Base-by-base conservation (phyloP, 1,140 invertebrate species). In the Apis dorsata region DNA sequence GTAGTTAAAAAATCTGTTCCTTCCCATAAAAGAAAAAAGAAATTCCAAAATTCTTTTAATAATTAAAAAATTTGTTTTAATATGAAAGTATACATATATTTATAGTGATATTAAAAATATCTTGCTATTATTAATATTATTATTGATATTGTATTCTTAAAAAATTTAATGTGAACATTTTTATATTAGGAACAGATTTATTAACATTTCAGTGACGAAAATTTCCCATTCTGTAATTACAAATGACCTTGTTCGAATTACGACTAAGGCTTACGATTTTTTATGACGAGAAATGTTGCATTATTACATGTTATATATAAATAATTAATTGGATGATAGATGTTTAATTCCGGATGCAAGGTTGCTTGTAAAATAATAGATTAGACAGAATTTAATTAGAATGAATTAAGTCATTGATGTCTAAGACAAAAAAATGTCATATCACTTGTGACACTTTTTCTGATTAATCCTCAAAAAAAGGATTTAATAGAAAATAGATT, bases 341-440 rank as follows among this genome's bases (percentile, higher is more conserved):
- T 86, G 83, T 90, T 91, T 86, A 88, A 89, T 82, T 91, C 90
- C 89, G 91, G 90, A 92, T 92, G 91, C 91, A 92, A 92, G 89
- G 85, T 92, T 92, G 91, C 90, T 92, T 92, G 86, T 86, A 86
- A 90, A 89, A 83, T 79, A 86, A 44, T 89, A 86, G 79, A 89
- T 77, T 91, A 87, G 84, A 75, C 55, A 63, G 84, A 71, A 53
- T 74, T 76, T 72, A 76, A 85, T 49, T 88, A 68, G 69, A 88
- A 57, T 59, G 63, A 51, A 74, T 78, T 78, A 78, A 66, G 70
- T 75, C 71, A 75, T 81, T 85, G 66, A 68, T 60, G 62, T 85
- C 53, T 76, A 79, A 62, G 59, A 85, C 73, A 24, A 69, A 60
- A 51, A 69, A 83, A 76, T 81, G 69, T 88, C 72, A 79, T 81